Base-by-base conservation (phyloP, 2,888 invertebrate species). In the Patella pellucida region DNA sequence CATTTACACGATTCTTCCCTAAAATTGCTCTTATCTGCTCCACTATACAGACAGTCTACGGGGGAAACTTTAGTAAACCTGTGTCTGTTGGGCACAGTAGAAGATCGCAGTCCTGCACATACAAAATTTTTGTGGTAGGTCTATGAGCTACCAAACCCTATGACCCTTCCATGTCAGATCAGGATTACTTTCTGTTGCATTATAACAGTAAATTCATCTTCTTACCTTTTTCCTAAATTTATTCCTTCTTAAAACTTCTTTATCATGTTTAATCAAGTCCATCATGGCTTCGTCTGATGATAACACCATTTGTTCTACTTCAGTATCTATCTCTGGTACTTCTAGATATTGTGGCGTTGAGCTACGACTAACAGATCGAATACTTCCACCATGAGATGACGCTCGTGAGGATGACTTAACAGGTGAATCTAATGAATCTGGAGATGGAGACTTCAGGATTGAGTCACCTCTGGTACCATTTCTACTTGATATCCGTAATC, bases 211-310 rank as follows among this genome's bases (percentile, higher is more conserved):
- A 41, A 41, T 41, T 41, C 7, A 9, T 41, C 1, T 7, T 62
- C 52, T 52, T 69, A 75, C 77, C 75, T 75, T 72, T 72, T 74
- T 77, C 82, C 80, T 56, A 81, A 83, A 11, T 73, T 56, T 31
- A 62, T 79, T 52, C 52, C 81, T 80, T 68, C 85, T 85, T 56
- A 87, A 79, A 12, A 84, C 85, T 52, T 84, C 85, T 68, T 85
- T 81, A 78, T 89, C 87, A 54, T 84, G 82, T 72, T 89, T 89
- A 23, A 89, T 78, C 16, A 88, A 81, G 74, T 89, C 89, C 7
- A 89, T 79, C 89, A 89, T 88, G 4, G 85, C 88, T 72, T 90
- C 90, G 2, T 84, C 84, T 15, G 86, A 86, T 1, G 80, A 74
- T 19, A 85, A 72, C 5, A 87, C 79, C 76, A 84, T 74, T 72